Evolutionary conservation across 2,888 invertebrate species (phyloP).

Genomic region (Ceriagrion tenellum): DNA sequence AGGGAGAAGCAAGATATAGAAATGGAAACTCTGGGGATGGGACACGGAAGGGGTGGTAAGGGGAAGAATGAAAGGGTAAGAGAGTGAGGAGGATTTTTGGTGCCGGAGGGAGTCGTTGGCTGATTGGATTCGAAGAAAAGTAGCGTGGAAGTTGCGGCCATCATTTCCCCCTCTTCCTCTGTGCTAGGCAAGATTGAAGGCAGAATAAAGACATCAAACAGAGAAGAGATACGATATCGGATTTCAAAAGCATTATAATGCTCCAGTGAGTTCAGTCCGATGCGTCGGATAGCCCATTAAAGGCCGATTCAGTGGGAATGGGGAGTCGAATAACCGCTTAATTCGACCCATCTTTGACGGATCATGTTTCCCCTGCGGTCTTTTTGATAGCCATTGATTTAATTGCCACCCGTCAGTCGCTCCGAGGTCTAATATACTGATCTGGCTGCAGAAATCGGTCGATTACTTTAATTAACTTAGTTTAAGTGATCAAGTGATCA

Average conservation of each 20-base stretch:
- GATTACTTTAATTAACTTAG: not conserved
- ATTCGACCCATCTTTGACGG: not conserved
- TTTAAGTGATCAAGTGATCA: not conserved
- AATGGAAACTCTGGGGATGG: not conserved
- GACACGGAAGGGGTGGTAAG: not conserved
- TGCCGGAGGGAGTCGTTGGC: not conserved
- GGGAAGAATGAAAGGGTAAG: not conserved
- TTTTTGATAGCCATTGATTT: not conserved
- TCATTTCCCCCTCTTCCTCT: not conserved
- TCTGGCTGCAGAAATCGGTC: not conserved
- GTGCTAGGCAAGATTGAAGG: conserved; percentile 23
- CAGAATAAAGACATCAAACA: conserved; percentile 59
- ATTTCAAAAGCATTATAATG: conserved; percentile 64
- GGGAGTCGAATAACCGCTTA: conserved; percentile 34
- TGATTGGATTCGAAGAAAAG: not conserved
- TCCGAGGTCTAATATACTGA: not conserved
- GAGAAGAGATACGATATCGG: conserved; percentile 52
- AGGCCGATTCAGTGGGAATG: not conserved
- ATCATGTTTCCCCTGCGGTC: not conserved
- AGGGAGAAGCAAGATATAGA: conserved; percentile 33
- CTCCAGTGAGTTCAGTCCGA: conserved; percentile 16
- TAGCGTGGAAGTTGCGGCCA: not conserved
- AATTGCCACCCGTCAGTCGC: not conserved
- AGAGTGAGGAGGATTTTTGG: not conserved
- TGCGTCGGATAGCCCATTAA: conserved; percentile 55